Conservation (phyloP, 2,888 invertebrate species). For the Rhamnusium bicolor region DNA sequence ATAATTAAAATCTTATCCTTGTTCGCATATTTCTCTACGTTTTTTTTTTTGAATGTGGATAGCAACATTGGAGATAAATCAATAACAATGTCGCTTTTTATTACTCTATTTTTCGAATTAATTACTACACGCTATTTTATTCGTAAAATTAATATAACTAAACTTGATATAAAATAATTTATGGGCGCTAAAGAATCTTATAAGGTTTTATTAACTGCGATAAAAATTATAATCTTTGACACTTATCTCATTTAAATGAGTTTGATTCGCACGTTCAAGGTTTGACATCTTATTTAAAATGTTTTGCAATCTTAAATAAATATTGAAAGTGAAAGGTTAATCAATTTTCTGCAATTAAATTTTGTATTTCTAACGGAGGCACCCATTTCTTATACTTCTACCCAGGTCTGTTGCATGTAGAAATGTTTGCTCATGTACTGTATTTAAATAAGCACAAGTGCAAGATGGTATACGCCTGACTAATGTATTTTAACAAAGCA, state of each 20-base stretch:
- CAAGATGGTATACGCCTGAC: too few relatives aligned
- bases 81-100: not conserved
- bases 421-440: too few relatives aligned
- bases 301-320: not conserved
- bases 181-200: too few relatives aligned
- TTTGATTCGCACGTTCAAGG: not conserved
- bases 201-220: not conserved
- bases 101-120: not conserved
- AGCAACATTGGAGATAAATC: not conserved
- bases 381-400: too few relatives aligned
- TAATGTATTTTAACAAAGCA: too few relatives aligned
- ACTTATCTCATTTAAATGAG: not conserved
- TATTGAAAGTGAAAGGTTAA: not conserved
- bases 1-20: not conserved
- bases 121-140: not conserved
- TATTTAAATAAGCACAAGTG: too few relatives aligned
- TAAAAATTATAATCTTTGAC: not conserved
- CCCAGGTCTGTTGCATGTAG: too few relatives aligned
- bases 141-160: not conserved
- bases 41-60: not conserved
- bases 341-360: too few relatives aligned
- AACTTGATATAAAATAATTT: not conserved
- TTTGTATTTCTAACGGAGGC: too few relatives aligned
- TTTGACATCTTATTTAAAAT: not conserved
- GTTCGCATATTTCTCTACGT: not conserved